These are phyloP conservation scores for Pollenia amentaria DNA, from an alignment of 2,888 invertebrate genomes.

Conservation along the genomic window DNA sequence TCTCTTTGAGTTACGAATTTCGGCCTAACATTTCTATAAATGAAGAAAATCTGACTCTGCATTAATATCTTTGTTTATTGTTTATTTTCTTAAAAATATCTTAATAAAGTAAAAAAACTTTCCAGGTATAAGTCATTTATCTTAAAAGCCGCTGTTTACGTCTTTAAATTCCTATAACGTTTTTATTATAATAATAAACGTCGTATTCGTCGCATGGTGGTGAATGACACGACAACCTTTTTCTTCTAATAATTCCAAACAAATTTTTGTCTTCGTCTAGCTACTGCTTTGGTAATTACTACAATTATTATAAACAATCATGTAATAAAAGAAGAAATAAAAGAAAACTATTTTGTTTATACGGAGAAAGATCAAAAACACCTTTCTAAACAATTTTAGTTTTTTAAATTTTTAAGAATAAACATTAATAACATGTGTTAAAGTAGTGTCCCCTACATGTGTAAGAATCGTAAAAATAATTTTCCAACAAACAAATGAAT, in stretches of 20 bases:
- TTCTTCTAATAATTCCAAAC: slow-evolving; percentile 6
- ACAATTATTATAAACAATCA: slow-evolving; percentile 46
- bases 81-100: slow-evolving; percentile 9
- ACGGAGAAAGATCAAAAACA: slow-evolving; percentile 51
- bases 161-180: slow-evolving; percentile 24
- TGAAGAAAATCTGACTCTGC: background rate
- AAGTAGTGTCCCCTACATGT: slow-evolving; percentile 35
- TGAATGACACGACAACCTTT: slow-evolving; percentile 21
- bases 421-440: slow-evolving; percentile 11
- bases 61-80: background rate
- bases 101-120: background rate
- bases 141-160: background rate
- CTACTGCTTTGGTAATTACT: slow-evolving; percentile 32
- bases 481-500: slow-evolving; percentile 30
- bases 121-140: background rate
- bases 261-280: background rate
- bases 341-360: slow-evolving; percentile 17
- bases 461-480: slow-evolving; percentile 32
- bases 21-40: background rate
- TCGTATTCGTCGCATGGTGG: background rate
- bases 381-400: slow-evolving; percentile 36
- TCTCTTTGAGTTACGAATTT: background rate
- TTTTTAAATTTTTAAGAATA: background rate
- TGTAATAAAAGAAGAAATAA: slow-evolving; percentile 32
- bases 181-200: background rate